Evolutionary conservation across 1,140 invertebrate species (phyloP), one percentile per base, ranked within the genome.

Genomic region (Neodiprion lecontei): DNA sequence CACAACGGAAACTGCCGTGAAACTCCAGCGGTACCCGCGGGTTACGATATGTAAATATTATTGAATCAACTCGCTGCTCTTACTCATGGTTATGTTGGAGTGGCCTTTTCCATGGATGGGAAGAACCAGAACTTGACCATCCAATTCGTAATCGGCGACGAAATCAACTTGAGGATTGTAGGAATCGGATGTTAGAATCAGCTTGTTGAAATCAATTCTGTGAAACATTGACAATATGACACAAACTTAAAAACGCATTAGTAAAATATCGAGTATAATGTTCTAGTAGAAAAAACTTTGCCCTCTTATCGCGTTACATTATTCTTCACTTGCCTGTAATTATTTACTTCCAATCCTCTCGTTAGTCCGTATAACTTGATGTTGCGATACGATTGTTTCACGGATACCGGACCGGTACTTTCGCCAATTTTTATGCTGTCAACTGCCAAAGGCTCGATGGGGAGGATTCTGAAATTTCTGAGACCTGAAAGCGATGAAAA

Each of bases 41-140:
- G 28, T 40, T 40, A 3, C 28, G 5, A 40, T 40, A 5, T 40
- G 28, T 40, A 40, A 40, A 40, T 40, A 40, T 40, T 40, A 40
- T 40, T 40, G 28, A 40, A 40, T 40, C 28, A 40, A 9, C n/a
- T 9, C 8, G n/a, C 53, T 61, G 53, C 53, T 91, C 88, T 91
- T 89, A 93, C 92, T 78, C 83, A 94, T 89, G 7, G 92, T 93
- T 9, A 95, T 90, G 77, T 94, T 94, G 0, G 91, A 91, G 65
- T 90, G 86, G 8, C 94, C 94, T 73, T 90, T 89, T 50, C 94
- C 94, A n/a, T 88, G 90, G 23, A 95, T 92, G 0, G 93, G 93
- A 48, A 95, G 79, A 14, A 95, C 79, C 5, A 95, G 80, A 70
- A 95, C 91, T 69, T 91, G 90, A 47, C 94, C 94, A 23, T 90